Conservation (phyloP, 1,140 invertebrate species). For the Agrypnia vestita region DNA sequence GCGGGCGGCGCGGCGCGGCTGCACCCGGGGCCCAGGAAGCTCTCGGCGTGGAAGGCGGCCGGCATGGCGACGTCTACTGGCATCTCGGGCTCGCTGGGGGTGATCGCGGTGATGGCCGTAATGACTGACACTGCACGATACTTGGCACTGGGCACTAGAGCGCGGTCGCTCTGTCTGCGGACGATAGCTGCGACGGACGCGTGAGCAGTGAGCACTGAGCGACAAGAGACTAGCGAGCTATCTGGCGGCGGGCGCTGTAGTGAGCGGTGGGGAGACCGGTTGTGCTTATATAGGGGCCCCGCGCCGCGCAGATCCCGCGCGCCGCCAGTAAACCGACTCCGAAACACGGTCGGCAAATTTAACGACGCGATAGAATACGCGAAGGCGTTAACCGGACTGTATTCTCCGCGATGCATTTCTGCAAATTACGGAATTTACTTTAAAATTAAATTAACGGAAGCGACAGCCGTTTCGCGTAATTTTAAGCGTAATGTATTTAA, state of each 20-base stretch:
- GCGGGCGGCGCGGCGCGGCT: constrained; percentile 64
- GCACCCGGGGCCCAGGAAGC: constrained; percentile 54
- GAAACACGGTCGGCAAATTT: background rate
- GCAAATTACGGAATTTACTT: too few relatives aligned
- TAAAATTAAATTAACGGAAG: too few relatives aligned
- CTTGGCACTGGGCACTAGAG: background rate
- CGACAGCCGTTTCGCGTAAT: too few relatives aligned
- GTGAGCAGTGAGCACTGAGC: too few relatives aligned
- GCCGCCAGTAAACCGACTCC: background rate
- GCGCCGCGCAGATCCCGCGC: background rate
- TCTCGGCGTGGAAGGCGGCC: constrained; percentile 57
- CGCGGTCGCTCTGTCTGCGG: background rate
- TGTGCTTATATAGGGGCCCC: background rate
- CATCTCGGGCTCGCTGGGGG: constrained; percentile 37
- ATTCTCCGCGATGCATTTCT: too few relatives aligned
- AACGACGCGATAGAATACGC: too few relatives aligned
- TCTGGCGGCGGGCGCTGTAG: background rate
- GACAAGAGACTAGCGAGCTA: constrained; percentile 3
- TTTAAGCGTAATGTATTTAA: too few relatives aligned
- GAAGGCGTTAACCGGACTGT: too few relatives aligned
- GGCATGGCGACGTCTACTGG: constrained; percentile 59
- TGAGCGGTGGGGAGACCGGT: constrained; percentile 18
- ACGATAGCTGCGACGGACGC: background rate
- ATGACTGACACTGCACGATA: background rate
- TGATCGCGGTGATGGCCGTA: background rate